Conservation (phyloP, 2,113 vertebrate genomes). For the Trachemys scripta region DNA sequence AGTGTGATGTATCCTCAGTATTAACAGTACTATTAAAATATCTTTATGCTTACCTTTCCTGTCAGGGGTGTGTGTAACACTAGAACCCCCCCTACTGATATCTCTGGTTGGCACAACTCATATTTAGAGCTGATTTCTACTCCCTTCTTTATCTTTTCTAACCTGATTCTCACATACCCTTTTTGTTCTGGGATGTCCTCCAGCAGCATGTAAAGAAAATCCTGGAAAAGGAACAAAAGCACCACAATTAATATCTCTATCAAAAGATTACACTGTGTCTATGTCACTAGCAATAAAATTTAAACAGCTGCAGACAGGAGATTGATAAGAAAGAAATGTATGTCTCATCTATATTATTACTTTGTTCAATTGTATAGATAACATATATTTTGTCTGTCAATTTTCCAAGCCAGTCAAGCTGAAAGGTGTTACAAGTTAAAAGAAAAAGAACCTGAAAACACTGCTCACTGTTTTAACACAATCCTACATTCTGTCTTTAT, state of each 20-base stretch:
- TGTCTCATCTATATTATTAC: not conserved
- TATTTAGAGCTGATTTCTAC: not conserved
- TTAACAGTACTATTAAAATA: not conserved
- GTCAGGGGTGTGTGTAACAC: not conserved
- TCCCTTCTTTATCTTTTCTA: not conserved
- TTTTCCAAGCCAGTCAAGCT: conserved; percentile 19
- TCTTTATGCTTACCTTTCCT: not conserved
- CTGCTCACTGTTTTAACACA: conserved; percentile 35
- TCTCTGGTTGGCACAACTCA: not conserved
- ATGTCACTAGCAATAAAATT: not conserved
- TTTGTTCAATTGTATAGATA: conserved; percentile 10
- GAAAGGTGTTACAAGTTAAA: conserved; percentile 1
- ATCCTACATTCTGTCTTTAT: not conserved
- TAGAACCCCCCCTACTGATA: not conserved
- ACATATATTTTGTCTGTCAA: not conserved
- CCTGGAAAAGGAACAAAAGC: conserved; percentile 82
- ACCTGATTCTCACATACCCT: conserved; percentile 79
- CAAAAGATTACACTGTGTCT: not conserved
- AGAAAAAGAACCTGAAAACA: conserved; percentile 48
- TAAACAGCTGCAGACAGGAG: not conserved
- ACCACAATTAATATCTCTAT: conserved; percentile 35
- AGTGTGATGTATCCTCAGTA: not conserved
- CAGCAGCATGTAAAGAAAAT: conserved; percentile 93
- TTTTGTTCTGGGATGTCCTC: conserved; percentile 86
- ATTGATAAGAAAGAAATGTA: not conserved